A percentile compares a stretch with the other conserved stretches of the same genome.
Conservation (phyloP, 1,140 invertebrate species). For the Tribolium madens region DNA sequence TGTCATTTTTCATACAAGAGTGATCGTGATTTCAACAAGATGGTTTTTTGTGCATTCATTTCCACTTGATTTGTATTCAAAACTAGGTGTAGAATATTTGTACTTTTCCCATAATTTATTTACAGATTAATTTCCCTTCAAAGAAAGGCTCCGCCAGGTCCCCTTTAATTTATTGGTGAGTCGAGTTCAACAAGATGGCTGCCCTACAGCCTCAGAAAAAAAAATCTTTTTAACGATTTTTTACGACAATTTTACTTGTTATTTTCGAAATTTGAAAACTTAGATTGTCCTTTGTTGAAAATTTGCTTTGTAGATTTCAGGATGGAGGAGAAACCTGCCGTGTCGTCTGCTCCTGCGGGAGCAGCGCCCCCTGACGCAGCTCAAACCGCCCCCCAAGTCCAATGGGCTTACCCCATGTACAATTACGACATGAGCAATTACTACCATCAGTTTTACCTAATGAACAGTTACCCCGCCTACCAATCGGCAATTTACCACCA, state of each 20-base stretch:
- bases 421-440: constrained; percentile 38
- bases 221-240: background rate
- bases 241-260: too few relatives aligned
- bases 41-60: background rate
- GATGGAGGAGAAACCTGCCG: constrained; percentile 50
- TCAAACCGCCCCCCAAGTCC: constrained; percentile 15
- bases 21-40: constrained; percentile 4
- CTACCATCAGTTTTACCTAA: constrained; percentile 39
- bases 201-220: background rate
- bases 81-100: constrained; percentile 31
- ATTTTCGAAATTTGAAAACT: too few relatives aligned
- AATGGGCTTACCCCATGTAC: constrained; percentile 27
- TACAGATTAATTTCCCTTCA: constrained; percentile 34
- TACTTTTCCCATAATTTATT: constrained; percentile 37
- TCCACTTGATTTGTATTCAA: constrained; percentile 2
- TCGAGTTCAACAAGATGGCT: constrained; percentile 28
- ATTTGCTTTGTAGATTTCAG: constrained; percentile 45
- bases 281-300: too few relatives aligned
- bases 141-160: background rate
- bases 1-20: constrained; percentile 10
- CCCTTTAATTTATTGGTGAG: constrained; percentile 32
- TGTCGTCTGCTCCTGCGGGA: constrained; percentile 47
- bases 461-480: constrained; percentile 23
- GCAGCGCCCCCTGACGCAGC: background rate
- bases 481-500: constrained; percentile 34